Evolutionary conservation across 2,888 invertebrate genomes (phyloP).

Genomic region (Eristalis pertinax): DNA sequence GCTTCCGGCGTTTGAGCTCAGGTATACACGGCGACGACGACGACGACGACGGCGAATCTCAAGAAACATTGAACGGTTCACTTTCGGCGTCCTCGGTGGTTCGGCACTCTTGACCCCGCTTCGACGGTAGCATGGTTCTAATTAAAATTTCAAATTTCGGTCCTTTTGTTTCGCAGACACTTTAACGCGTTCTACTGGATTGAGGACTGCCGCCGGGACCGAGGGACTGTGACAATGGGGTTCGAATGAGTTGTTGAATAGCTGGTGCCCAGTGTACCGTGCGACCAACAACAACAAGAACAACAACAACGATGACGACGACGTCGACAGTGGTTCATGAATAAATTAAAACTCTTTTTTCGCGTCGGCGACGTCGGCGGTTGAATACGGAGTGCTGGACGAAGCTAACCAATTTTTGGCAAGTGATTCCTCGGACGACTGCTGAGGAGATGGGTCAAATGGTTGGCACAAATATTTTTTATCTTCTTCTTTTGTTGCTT

Average conservation of each 20-base stretch:
- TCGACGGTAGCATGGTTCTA: slow-evolving; percentile 34
- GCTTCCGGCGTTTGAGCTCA: slow-evolving; percentile 34
- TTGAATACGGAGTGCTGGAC: not conserved
- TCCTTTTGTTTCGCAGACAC: slow-evolving; percentile 56
- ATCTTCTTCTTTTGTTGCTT: not conserved
- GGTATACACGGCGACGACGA: not conserved
- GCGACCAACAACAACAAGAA: slow-evolving; percentile 9
- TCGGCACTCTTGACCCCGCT: not conserved
- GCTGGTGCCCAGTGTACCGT: slow-evolving; percentile 53
- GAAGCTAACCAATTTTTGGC: not conserved
- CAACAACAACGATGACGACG: not conserved
- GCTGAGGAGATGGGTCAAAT: not conserved
- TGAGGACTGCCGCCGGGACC: not conserved
- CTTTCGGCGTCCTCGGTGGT: not conserved
- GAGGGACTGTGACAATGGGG: not conserved
- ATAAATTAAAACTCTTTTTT: slow-evolving; percentile 40
- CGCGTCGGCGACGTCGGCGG: not conserved
- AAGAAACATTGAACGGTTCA: not conserved
- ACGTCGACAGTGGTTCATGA: slow-evolving; percentile 37
- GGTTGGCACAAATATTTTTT: not conserved
- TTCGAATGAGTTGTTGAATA: slow-evolving; percentile 4
- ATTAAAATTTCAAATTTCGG: slow-evolving; percentile 67
- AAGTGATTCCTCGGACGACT: slow-evolving; percentile 14
- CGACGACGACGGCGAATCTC: slow-evolving; percentile 1
- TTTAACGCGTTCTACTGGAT: slow-evolving; percentile 29